Base-by-base conservation (phyloP, 2,113 vertebrate species). In the Chrysochloris asiatica region DNA sequence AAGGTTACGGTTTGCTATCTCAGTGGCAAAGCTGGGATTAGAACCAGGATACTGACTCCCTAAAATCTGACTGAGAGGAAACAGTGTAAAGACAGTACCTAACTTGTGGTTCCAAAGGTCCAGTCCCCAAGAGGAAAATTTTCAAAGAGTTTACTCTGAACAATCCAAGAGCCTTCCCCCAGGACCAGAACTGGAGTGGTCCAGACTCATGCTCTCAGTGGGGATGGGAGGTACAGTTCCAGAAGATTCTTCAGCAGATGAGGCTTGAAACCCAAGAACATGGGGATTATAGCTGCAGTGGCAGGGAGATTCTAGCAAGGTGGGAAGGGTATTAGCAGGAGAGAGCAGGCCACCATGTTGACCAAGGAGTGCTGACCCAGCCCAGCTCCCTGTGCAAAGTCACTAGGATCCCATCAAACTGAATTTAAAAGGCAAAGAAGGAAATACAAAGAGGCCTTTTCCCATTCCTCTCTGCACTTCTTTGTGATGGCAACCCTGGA, bases 361-460 rank as follows among this genome's bases (percentile, higher is more conserved):
- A 12, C 9, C 22, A 24, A 7, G 50, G 1, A 63, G 28, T 22
- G 50, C 38, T 71, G 50, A 59, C 21, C 41, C 26, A 59, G 72
- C 14, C 17, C n/a, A 75, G 26, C 36, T 65, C 12, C 21, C 63
- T 36, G 41, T 50, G 16, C 38, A 30, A 87, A 83, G 41, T 24
- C 45, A 28, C 50, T 10, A 45, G 91, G 77, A 14, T 48, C 22
- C 10, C 30, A 7, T 13, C n/a, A 4, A 3, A 48, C 17, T 89
- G 52, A 30, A 71, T 69, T 90, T 91, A 71, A 88, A 88, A 54
- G 9, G 30, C 14, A 50, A 72, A 83, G 56, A 79, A 80, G 69
- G 26, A 83, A 38, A 24, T 0, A 2, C 45, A 52, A 76, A 77
- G 50, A 52, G 54, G 5, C 41, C 19, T 83, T 47, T 10, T 2